A percentile compares a stretch with the other conserved stretches of the same genome.
phyloP scores from a whole-genome alignment of 1,140 invertebrate genomes.

The Drosophila ambigua region DNA sequence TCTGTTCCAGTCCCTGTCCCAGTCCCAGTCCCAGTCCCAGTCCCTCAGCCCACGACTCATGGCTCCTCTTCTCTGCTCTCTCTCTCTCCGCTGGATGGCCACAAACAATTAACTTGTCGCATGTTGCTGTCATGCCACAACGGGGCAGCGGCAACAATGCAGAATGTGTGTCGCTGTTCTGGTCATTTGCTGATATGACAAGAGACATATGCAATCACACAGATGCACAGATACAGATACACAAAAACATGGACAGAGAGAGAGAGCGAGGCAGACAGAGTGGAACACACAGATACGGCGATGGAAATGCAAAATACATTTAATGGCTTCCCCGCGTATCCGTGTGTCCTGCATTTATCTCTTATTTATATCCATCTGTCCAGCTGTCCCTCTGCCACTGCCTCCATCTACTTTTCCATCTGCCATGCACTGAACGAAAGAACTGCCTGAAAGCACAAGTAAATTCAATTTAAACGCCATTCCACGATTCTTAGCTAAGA shows the following conservation, averaged over 20 bases:
- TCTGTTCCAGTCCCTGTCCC: too few relatives aligned
- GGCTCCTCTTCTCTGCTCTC: conserved; percentile 1
- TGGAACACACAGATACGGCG: conserved; percentile 2
- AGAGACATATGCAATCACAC: not conserved
- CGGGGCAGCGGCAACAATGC: conserved; percentile 27
- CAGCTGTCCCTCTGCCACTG: not conserved
- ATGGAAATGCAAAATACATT: conserved; percentile 37
- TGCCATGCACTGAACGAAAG: too few relatives aligned
- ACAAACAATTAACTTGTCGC: conserved; percentile 63
- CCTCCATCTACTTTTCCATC: not conserved
- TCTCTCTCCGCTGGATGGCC: conserved; percentile 24
- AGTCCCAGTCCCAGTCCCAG: too few relatives aligned
- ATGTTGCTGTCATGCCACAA: conserved; percentile 41
- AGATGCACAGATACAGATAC: conserved; percentile 2
- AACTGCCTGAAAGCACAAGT: too few relatives aligned
- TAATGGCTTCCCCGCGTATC: conserved; percentile 19
- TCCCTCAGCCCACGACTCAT: too few relatives aligned
- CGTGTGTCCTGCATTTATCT: conserved; percentile 17
- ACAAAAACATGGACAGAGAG: not conserved
- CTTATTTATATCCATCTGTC: conserved; percentile 13
- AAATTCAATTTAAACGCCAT: too few relatives aligned
- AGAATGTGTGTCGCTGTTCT: conserved; percentile 29
- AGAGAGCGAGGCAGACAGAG: too few relatives aligned
- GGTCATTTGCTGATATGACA: conserved; percentile 22
- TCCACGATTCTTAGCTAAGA: too few relatives aligned